Base-by-base conservation (phyloP, 2,888 invertebrate genomes). In the Leptinotarsa peninsularis region DNA sequence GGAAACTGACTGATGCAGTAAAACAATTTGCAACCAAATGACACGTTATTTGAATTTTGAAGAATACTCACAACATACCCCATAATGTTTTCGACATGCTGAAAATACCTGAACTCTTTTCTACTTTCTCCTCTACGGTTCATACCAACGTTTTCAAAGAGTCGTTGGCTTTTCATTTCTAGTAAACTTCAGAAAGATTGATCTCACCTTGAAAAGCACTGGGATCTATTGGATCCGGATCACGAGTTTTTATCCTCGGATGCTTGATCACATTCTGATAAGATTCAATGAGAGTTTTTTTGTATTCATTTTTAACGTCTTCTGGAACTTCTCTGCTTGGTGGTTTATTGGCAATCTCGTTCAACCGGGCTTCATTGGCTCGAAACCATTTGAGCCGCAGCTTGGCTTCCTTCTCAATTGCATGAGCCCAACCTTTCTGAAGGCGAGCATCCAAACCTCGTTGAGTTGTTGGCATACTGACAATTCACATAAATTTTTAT, bases 301-400 rank as follows among this genome's bases (percentile, higher is more conserved):
- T 66, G 14, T 75, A 73, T 58, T 83, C 79, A 43, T 85, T 84
- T 71, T 83, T 82, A 15, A 84, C 78, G 71, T 85, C 84, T 49
- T 83, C 82, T 0, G 86, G 81, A 2, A 88, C 86, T 52, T 80
- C 79, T 21, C 82, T 81, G 10, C 80, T 78, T 15, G 80, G 79
- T 5, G 79, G 81, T 71, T 84, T 82, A 68, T 85, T 84, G 4
- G 85, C 83, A 21, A 84, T 83, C 67, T 83, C 85, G 21, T 85
- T 81, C 63, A 88, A 76, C 14, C 86, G 79, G 0, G 82, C 79
- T 80, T 87, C 85, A 79, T 89, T 88, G 72, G 81, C 84, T 60
- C 82, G 80, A 78, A 88, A 89, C 88, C 88, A 89, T 78, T 85
- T 85, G 49, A 88, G 75, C 49, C 88, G 83, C 43, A 88, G 78